Conservation (phyloP, 2,113 vertebrate genomes). For the Polyodon spathula region DNA sequence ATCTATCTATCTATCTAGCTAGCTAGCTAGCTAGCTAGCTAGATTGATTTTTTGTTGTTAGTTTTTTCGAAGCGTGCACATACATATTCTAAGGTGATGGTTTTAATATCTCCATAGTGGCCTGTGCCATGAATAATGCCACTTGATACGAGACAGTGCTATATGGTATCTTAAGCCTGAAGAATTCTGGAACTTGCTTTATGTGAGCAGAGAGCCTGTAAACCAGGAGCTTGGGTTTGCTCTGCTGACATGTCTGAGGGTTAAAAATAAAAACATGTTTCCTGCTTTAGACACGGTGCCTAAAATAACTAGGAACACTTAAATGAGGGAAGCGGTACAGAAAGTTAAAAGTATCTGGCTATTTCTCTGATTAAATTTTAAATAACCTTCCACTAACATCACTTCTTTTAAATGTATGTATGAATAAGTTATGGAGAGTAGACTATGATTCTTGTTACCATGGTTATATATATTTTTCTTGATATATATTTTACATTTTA, state of each 20-base stretch:
- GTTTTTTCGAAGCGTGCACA: too few relatives aligned
- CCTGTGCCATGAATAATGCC: constrained; percentile 31
- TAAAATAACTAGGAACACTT: constrained; percentile 89
- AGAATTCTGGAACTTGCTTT: constrained; percentile 38
- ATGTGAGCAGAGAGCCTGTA: constrained; percentile 67
- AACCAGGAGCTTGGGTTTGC: constrained; percentile 65
- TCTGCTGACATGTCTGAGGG: constrained; percentile 75
- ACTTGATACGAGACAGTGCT: constrained; percentile 26
- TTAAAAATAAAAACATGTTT: constrained; percentile 89
- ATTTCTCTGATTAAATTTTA: constrained; percentile 49
- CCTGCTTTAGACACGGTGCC: constrained; percentile 84
- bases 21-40: too few relatives aligned
- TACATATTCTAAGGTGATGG: background rate
- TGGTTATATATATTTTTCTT: too few relatives aligned
- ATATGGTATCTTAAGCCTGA: constrained; percentile 28
- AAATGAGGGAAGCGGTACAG: constrained; percentile 63
- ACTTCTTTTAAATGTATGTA: constrained; percentile 40
- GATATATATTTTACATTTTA: too few relatives aligned
- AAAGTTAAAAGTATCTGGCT: constrained; percentile 42
- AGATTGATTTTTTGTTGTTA: too few relatives aligned
- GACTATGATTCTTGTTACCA: too few relatives aligned
- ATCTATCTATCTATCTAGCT: too few relatives aligned
- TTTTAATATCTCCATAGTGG: constrained; percentile 10
- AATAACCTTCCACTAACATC: constrained; percentile 41
- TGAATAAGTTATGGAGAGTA: too few relatives aligned